Evolutionary conservation across 2,113 vertebrate genomes (phyloP).

Genomic region (Neotragus moschatus): DNA sequence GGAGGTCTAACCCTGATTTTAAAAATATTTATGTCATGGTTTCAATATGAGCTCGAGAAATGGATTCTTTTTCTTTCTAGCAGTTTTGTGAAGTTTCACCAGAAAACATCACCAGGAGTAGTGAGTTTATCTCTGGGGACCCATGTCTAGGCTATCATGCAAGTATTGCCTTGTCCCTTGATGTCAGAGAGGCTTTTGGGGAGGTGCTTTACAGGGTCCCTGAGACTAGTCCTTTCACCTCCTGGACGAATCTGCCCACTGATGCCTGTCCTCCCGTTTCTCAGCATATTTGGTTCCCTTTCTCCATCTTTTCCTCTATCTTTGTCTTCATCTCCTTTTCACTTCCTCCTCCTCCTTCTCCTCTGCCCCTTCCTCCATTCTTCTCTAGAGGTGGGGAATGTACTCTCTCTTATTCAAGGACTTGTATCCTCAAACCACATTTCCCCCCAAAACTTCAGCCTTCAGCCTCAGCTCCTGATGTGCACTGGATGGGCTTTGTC

Average conservation of each 20-base stretch:
- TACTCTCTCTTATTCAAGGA: background rate
- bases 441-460: fast-evolving
- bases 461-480: fast-evolving
- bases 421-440: fast-evolving
- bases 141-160: fast-evolving
- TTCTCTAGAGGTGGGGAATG: background rate
- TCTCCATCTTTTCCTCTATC: background rate
- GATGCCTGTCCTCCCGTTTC: too few relatives aligned
- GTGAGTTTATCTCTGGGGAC: background rate
- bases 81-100: background rate
- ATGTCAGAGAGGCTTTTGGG: too few relatives aligned
- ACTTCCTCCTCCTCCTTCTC: too few relatives aligned
- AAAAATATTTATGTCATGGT: background rate
- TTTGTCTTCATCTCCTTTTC: background rate
- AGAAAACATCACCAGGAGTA: background rate
- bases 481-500: background rate
- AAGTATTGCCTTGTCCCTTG: fast-evolving
- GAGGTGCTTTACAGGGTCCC: background rate
- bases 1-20: background rate
- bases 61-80: background rate
- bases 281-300: fast-evolving
- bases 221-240: fast-evolving
- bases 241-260: background rate
- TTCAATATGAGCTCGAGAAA: background rate
- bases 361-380: fast-evolving